Conservation (phyloP, 2,888 invertebrate species). For the Drosophila diplacantha region DNA sequence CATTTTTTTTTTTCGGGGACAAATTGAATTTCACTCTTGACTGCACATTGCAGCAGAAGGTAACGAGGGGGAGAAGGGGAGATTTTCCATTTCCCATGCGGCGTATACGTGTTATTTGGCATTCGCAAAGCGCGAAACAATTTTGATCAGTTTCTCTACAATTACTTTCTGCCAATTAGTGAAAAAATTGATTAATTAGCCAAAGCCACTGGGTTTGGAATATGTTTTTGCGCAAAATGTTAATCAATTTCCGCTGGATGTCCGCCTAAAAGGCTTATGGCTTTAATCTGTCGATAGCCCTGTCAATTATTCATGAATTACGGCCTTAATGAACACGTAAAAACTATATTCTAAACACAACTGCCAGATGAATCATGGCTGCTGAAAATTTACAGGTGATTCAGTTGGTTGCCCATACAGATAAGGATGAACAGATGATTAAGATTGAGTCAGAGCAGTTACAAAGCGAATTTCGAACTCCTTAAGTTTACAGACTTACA, state of each 20-base stretch:
- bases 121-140: slow-evolving; percentile 29
- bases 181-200: slow-evolving; percentile 60
- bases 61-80: not conserved
- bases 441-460: slow-evolving; percentile 24
- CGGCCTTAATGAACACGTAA: slow-evolving; percentile 1
- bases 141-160: slow-evolving; percentile 36
- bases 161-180: slow-evolving; percentile 48
- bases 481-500: not conserved
- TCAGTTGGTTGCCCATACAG: slow-evolving; percentile 8
- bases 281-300: slow-evolving; percentile 14
- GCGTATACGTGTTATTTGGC: slow-evolving; percentile 54
- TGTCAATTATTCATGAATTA: slow-evolving; percentile 16
- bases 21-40: slow-evolving; percentile 60
- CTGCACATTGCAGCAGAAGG: not conserved
- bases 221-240: slow-evolving; percentile 8
- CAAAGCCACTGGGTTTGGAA: slow-evolving; percentile 21
- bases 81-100: slow-evolving; percentile 25
- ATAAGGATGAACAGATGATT: slow-evolving; percentile 24
- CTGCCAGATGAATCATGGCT: slow-evolving; percentile 17
- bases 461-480: not conserved
- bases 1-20: slow-evolving; percentile 21
- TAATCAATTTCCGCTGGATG: slow-evolving; percentile 25
- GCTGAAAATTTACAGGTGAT: slow-evolving; percentile 14
- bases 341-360: slow-evolving; percentile 11
- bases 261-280: slow-evolving; percentile 23